Evolutionary conservation across 2,888 invertebrate species (phyloP).

Genomic region (Criorhina ranunculi): DNA sequence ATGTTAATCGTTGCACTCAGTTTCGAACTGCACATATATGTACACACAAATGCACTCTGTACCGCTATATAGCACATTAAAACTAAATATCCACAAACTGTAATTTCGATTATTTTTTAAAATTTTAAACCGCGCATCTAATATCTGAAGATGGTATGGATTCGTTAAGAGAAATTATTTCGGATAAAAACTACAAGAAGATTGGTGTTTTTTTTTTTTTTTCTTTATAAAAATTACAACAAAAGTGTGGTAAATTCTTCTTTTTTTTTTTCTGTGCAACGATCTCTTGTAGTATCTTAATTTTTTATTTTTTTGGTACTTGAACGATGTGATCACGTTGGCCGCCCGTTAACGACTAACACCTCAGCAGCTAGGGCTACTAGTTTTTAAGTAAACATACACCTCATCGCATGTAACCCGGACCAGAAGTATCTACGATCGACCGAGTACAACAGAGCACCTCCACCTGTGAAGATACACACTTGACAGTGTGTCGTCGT

Average conservation of each 20-base stretch:
- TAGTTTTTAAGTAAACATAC: conserved; percentile 81
- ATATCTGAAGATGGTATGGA: neutral
- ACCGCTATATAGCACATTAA: conserved; percentile 43
- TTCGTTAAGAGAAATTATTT: conserved; percentile 28
- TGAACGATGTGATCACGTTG: conserved; percentile 82
- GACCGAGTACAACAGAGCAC: conserved; percentile 40
- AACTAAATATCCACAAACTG: conserved; percentile 1
- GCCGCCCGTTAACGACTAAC: conserved; percentile 84
- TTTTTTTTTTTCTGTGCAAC: conserved; percentile 7
- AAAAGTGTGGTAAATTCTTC: conserved; percentile 28
- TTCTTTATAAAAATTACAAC: conserved; percentile 1
- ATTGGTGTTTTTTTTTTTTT: neutral
- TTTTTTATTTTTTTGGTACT: conserved; percentile 46
- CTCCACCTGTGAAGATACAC: conserved; percentile 55
- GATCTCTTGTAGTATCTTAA: conserved; percentile 11
- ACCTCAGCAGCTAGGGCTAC: conserved; percentile 81
- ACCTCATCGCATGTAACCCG: conserved; percentile 40
- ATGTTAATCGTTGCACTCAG: conserved; percentile 65
- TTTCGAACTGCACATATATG: conserved; percentile 60
- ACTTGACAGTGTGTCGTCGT: conserved; percentile 22
- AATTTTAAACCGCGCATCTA: conserved; percentile 18
- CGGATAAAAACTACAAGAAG: neutral
- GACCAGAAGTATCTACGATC: conserved; percentile 35
- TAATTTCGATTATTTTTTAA: conserved; percentile 18
- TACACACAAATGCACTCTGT: conserved; percentile 41